phyloP scores from a whole-genome alignment of 1,140 invertebrate genomes.

The Micrasema minimum region DNA sequence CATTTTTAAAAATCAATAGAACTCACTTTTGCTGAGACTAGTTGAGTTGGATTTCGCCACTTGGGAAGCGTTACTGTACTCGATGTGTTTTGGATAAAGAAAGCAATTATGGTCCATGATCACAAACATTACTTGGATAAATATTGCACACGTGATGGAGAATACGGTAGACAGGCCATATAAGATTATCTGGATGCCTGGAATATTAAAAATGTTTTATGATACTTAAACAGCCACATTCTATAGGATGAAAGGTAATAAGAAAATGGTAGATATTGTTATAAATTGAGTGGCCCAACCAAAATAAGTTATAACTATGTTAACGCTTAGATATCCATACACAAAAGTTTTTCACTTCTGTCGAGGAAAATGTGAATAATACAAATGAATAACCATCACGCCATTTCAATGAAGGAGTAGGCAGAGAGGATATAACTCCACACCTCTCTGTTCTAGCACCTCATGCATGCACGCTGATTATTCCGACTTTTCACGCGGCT shows the following conservation, averaged over 20 bases:
- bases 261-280: not conserved
- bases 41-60: not conserved
- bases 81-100: constrained; percentile 29
- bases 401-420: too few relatives aligned
- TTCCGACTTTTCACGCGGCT: too few relatives aligned
- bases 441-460: too few relatives aligned
- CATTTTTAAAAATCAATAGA: too few relatives aligned
- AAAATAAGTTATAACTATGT: not conserved
- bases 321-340: not conserved
- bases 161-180: constrained; percentile 12
- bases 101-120: constrained; percentile 45
- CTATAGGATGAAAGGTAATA: not conserved
- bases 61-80: not conserved
- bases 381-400: not conserved
- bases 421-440: too few relatives aligned
- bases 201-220: constrained; percentile 4
- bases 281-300: not conserved
- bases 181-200: constrained; percentile 46
- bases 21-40: not conserved
- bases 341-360: not conserved
- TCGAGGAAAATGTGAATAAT: not conserved
- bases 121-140: constrained; percentile 34
- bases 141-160: constrained; percentile 28
- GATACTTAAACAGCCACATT: not conserved
- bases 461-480: too few relatives aligned